phyloP scores from a whole-genome alignment of 2,113 vertebrate genomes.

The Pseudopodoces humilis region DNA sequence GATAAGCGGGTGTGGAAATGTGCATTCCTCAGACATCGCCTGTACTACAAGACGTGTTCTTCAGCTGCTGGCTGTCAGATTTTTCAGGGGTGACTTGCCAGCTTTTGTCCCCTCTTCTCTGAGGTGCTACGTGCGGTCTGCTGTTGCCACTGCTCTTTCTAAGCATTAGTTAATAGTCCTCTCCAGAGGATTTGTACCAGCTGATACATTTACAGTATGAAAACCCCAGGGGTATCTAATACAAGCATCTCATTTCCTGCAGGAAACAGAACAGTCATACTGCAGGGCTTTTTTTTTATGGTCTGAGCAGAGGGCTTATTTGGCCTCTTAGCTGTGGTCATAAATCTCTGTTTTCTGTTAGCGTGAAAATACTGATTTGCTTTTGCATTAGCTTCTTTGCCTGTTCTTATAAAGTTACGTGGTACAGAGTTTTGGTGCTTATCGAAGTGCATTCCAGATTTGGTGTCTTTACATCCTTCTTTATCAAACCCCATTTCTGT shows the following conservation, averaged over 20 bases:
- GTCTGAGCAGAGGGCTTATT: not conserved
- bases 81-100: not conserved
- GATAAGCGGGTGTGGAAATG: not conserved
- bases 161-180: slow-evolving; percentile 55
- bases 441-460: not conserved
- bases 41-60: not conserved
- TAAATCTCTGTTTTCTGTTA: slow-evolving; percentile 23
- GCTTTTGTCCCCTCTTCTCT: not conserved
- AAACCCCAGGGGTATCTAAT: slow-evolving; percentile 55
- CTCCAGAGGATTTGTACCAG: slow-evolving; percentile 51
- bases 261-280: slow-evolving; percentile 42
- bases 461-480: not conserved
- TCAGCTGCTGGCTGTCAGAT: not conserved
- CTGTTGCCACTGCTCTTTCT: not conserved
- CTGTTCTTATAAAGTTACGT: rapidly evolving
- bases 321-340: not conserved
- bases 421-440: not conserved
- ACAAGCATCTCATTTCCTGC: slow-evolving; percentile 58
- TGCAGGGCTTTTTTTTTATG: slow-evolving; percentile 18
- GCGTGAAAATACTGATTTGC: not conserved
- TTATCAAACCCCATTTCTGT: not conserved
- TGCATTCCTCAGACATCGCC: not conserved
- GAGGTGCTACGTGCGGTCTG: not conserved
- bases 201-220: slow-evolving; percentile 46
- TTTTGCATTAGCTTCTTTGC: not conserved